phyloP scores from a whole-genome alignment of 1,140 invertebrate species.

The Scaptodrosophila lebanonensis region DNA sequence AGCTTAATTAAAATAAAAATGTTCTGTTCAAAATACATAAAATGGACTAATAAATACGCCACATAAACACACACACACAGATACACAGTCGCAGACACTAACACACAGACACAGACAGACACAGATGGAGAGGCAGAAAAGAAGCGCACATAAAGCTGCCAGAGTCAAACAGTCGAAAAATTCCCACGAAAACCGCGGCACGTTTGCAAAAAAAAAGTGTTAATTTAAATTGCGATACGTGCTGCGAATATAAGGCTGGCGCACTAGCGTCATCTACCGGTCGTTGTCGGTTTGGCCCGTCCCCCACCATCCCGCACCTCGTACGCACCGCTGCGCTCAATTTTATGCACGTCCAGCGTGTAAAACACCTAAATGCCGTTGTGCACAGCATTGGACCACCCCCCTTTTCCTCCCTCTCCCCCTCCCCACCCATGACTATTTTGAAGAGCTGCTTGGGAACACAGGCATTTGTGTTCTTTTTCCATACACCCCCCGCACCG shows the following conservation, averaged over 20 bases:
- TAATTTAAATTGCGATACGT: slow-evolving; percentile 74
- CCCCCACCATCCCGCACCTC: no score
- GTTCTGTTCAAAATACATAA: slow-evolving; percentile 20
- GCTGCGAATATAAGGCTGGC: slow-evolving; percentile 45
- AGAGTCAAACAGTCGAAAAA: slow-evolving; percentile 36
- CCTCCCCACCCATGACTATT: background rate
- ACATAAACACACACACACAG: background rate
- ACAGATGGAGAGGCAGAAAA: no score
- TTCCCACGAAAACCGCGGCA: slow-evolving; percentile 57
- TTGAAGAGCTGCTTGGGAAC: background rate
- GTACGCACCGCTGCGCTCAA: slow-evolving; percentile 54
- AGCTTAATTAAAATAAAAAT: slow-evolving; percentile 65
- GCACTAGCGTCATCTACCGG: slow-evolving; percentile 10
- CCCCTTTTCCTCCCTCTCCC: slow-evolving; percentile 5
- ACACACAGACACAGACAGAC: no score
- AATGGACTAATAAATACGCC: slow-evolving; percentile 5
- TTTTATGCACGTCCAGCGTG: slow-evolving; percentile 73
- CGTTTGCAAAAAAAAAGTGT: slow-evolving; percentile 70
- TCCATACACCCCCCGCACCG: slow-evolving; percentile 8
- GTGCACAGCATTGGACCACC: slow-evolving; percentile 17
- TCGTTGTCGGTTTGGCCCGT: slow-evolving; percentile 7
- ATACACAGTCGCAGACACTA: slow-evolving; percentile 1
- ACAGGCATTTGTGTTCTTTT: slow-evolving; percentile 30
- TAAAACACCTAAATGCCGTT: slow-evolving; percentile 68
- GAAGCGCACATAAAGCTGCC: background rate